These are phyloP conservation scores for Vanacampus margaritifer DNA, from an alignment of 2,113 vertebrate genomes.

Conservation along the genomic window DNA sequence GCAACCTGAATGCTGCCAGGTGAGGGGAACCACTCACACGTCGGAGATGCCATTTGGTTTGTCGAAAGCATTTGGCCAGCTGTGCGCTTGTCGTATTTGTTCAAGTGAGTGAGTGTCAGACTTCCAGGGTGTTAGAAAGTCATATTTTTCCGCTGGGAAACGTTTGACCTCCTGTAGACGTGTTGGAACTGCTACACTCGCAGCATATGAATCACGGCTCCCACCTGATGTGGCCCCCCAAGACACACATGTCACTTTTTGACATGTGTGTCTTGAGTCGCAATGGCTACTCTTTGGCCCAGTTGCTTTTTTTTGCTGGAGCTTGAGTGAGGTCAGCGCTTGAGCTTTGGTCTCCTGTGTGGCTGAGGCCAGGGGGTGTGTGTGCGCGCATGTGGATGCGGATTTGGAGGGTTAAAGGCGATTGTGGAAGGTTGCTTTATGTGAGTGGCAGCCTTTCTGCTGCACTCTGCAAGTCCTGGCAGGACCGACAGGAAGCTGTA, in stretches of 20 bases:
- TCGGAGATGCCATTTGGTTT: constrained; percentile 27
- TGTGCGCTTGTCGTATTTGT: constrained; percentile 3
- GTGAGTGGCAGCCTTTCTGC: constrained; percentile 22
- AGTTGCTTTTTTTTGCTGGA: constrained; percentile 26
- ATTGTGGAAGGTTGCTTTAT: neutral
- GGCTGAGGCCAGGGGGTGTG: constrained; percentile 15
- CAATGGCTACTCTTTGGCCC: constrained; percentile 29
- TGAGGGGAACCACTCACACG: constrained; percentile 30
- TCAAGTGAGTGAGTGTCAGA: neutral
- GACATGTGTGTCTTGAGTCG: constrained; percentile 22
- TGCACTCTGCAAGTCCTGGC: constrained; percentile 26
- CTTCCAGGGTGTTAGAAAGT: constrained; percentile 28
- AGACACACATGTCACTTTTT: constrained; percentile 1
- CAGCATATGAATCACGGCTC: neutral
- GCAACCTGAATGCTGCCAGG: constrained; percentile 57
- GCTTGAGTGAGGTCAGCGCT: constrained; percentile 39
- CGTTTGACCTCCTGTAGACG: constrained; percentile 26
- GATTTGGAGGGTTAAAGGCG: neutral
- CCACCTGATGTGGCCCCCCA: neutral
- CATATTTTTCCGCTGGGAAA: constrained; percentile 25
- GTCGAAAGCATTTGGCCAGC: constrained; percentile 17
- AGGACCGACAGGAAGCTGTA: constrained; percentile 52
- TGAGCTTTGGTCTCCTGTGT: constrained; percentile 48
- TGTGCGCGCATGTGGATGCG: constrained; percentile 7
- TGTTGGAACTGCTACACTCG: constrained; percentile 19